phyloP scores from a whole-genome alignment of 1,140 invertebrate species.

The Pantala flavescens region DNA sequence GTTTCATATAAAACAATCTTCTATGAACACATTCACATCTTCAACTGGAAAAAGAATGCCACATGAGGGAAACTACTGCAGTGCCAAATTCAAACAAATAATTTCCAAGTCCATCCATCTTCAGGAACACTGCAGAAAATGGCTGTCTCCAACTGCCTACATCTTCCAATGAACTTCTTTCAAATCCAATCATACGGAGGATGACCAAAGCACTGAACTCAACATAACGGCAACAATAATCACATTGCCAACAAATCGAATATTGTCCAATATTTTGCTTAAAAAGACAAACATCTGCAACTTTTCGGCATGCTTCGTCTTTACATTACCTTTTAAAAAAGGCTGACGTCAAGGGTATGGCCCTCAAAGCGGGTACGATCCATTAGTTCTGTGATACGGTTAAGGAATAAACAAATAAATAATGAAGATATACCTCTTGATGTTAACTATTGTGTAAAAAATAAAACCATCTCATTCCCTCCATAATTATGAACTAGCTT shows the following conservation, averaged over 20 bases:
- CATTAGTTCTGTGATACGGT: neutral
- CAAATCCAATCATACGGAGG: neutral
- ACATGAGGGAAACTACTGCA: neutral
- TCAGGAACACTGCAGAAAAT: constrained; percentile 1
- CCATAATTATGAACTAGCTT: no score
- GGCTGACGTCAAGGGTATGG: neutral
- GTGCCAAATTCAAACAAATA: neutral
- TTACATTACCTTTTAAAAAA: constrained; percentile 8
- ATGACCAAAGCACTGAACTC: constrained; percentile 1
- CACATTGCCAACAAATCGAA: neutral
- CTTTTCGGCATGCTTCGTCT: neutral
- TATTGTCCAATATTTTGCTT: neutral
- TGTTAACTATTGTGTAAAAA: no score
- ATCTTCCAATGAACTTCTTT: neutral
- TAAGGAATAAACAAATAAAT: neutral
- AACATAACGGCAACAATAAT: neutral
- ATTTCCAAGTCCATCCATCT: neutral
- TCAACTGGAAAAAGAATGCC: constrained; percentile 5
- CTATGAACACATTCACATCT: neutral
- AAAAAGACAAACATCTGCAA: constrained; percentile 10
- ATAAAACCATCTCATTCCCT: no score
- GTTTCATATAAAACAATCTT: neutral
- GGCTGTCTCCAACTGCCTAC: neutral
- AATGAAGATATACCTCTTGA: no score
- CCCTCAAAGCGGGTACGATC: neutral